Base-by-base conservation (phyloP, 92 coral and sea anemone genomes). In the Porites lobata region DNA sequence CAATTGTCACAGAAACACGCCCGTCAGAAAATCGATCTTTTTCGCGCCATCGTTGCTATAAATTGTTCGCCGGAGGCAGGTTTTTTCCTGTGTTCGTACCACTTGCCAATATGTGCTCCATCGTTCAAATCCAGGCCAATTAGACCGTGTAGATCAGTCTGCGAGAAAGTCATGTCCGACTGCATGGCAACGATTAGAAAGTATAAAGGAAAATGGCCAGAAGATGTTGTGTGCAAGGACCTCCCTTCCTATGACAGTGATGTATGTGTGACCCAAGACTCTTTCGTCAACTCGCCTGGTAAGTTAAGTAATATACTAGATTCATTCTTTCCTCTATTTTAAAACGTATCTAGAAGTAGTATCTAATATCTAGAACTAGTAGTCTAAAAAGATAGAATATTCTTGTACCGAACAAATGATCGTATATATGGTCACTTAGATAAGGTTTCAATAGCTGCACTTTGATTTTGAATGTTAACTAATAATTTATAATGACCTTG, bases 61-160 rank as follows among this genome's bases (percentile, higher is more conserved):
- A 93, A 83, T 58, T 96, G 99, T 74, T 96, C 99, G 1, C 53
- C 65, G 15, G 76, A 88, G 21, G 79, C 96, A 58, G 95, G 93
- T 2, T 96, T 95, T 85, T 87, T 92, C 53, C 87, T 96, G 13
- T 96, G 99, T 26, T 93, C 94, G 76, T 91, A 83, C 52, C 92
- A 94, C 54, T 62, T 93, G 50, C 99, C 99, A 0, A 95, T 96
- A 26, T 96, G 98, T 77, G 86, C 93, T 8, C 69, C 82, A 7
- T 82, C 82, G 26, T 81, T 84, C 14, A 64, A 75, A 54, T 76
- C 94, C 65, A 77, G 73, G 26, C 98, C 98, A 12, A 86, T 96
- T 18, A 77, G 82, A 8, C 99, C 99, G 10, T 96, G 99, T 78
- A 92, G 96, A 9, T 89, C 87, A 0, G 91, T 96, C 18, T 96